Evolutionary conservation across 92 coral and sea anemone genomes (phyloP).

Genomic region (Micromussa lordhowensis): DNA sequence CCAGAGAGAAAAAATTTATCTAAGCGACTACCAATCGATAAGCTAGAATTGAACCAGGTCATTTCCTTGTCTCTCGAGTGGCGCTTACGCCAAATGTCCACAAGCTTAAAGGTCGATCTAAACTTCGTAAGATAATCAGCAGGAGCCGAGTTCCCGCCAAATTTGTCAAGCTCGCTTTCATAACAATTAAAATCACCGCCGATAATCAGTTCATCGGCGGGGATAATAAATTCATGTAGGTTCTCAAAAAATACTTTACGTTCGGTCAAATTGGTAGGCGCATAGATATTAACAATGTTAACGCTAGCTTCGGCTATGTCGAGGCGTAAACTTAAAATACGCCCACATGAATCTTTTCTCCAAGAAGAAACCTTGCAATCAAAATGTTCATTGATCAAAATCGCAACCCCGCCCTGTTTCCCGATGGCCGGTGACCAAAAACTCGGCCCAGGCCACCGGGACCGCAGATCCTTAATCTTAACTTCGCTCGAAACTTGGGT

Average conservation of each 20-base stretch:
- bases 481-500: background rate
- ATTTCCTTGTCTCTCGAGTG: background rate
- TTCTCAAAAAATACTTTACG: constrained; percentile 25
- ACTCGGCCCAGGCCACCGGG: constrained; percentile 20
- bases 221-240: constrained; percentile 26
- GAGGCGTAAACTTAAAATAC: constrained; percentile 9
- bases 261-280: constrained; percentile 42
- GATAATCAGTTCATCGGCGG: background rate
- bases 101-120: background rate
- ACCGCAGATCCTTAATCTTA: background rate
- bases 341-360: constrained; percentile 24
- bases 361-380: background rate
- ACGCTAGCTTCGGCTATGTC: too few species aligned
- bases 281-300: constrained; percentile 42
- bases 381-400: background rate
- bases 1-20: constrained; percentile 31
- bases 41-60: constrained; percentile 32
- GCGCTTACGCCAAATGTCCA: constrained; percentile 30
- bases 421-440: constrained; percentile 50
- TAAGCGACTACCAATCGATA: background rate
- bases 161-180: constrained; percentile 28
- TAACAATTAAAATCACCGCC: constrained; percentile 63
- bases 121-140: background rate
- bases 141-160: constrained; percentile 17
- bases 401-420: constrained; percentile 23